phyloP scores from a whole-genome alignment of 2,113 vertebrate genomes.

The Delphinapterus leucas region DNA sequence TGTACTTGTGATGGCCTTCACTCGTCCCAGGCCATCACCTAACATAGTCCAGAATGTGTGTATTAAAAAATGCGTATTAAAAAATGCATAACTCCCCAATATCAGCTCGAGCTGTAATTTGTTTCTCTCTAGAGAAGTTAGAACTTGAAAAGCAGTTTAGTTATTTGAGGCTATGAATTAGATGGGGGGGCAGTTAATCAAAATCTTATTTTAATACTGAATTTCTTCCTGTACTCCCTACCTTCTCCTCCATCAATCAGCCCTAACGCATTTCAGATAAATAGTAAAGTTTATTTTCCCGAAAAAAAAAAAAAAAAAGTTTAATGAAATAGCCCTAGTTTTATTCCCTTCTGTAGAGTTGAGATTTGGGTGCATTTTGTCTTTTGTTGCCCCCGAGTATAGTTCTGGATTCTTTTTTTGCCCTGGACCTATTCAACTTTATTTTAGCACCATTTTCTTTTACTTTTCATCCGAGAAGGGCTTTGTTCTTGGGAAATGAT shows the following conservation, averaged over 20 bases:
- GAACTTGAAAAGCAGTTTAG: background rate
- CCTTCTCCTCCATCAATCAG: background rate
- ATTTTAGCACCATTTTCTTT: background rate
- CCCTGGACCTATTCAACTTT: background rate
- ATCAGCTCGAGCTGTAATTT: background rate
- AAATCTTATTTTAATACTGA: background rate
- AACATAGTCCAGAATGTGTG: background rate
- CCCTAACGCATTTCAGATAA: background rate
- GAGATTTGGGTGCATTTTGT: background rate
- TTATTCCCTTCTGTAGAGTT: accelerated
- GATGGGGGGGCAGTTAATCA: background rate
- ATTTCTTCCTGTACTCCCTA: background rate
- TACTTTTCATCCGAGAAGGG: background rate
- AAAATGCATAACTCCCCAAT: background rate
- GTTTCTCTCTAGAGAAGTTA: background rate
- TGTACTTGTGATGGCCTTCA: accelerated
- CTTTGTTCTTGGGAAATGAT: conserved; percentile 15
- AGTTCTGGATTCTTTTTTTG: background rate
- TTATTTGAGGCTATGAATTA: background rate
- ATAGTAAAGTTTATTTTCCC: background rate
- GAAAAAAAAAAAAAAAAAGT: background rate
- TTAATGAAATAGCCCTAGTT: background rate
- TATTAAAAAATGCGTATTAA: background rate
- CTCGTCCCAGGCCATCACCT: background rate
- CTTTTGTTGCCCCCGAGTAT: background rate